Evolutionary conservation across 1,140 invertebrate species (phyloP), one percentile per base, ranked within the genome.

Genomic region (Neelides sp.): DNA sequence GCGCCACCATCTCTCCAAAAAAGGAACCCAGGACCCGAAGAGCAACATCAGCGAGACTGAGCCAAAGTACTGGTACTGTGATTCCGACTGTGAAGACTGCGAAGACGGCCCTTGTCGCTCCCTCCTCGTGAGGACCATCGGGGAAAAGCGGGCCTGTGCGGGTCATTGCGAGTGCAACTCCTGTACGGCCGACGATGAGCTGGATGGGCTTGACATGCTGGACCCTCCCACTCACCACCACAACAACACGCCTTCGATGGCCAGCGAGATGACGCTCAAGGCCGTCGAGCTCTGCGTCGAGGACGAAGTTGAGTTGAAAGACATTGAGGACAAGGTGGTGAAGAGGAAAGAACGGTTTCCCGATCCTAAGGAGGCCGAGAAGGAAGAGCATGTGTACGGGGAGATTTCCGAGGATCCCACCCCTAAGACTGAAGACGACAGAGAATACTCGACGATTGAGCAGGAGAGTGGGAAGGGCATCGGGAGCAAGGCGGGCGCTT

Each of bases 21-120:
- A 12, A 20, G 19, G 26, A 15, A 26, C 20, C 32, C 20, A 24
- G 20, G n/a, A 12, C 50, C 24, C 32, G 43, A 43, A n/a, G 10
- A 15, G 35, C 24, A 30, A 50, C 36, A 19, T 8, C 15, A 39
- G 22, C 28, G 58, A 54, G 17, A 42, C n/a, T 32, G 58, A 60
- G 32, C 40, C 52, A 1, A 60, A 60, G 37, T 50, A 48, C 40
- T 60, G 58, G 58, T 60, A 60, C 39, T 60, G 58, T 57, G 58
- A 57, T 41, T 60, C 58, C n/a, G 58, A 60, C 36, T 48, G 47
- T 48, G 37, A 40, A 47, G 23, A 48, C 35, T 54, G 58, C 40
- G 58, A 60, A 39, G 53, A 60, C 30, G 51, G 51, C 13, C 35
- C 58, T 7, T 56, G 54, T 44, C 28, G 54, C 15, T 44, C 42